A percentile compares a stretch with the other conserved stretches of the same genome.
Conservation (phyloP, 2,888 invertebrate genomes). For the Drosophila nigricruria region DNA sequence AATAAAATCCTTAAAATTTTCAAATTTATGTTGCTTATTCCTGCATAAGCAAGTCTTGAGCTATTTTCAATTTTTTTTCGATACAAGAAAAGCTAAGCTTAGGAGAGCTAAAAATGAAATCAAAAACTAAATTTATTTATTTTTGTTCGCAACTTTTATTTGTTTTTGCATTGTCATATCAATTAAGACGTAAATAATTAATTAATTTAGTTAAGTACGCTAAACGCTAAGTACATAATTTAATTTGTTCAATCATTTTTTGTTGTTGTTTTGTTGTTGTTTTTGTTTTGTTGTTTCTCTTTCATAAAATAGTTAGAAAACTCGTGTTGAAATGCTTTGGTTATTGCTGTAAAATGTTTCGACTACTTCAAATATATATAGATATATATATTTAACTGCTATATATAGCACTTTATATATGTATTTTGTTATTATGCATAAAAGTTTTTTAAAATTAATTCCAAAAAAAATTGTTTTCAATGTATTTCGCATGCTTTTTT, state of each 20-base stretch:
- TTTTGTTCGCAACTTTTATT: slow-evolving; percentile 47
- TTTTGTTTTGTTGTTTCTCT: slow-evolving; percentile 30
- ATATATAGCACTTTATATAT: slow-evolving; percentile 29
- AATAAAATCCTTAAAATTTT: neutral
- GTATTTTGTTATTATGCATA: slow-evolving; percentile 38
- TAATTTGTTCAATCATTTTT: slow-evolving; percentile 71
- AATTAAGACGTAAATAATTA: slow-evolving; percentile 39
- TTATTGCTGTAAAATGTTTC: slow-evolving; percentile 85
- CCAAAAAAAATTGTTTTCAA: slow-evolving; percentile 22
- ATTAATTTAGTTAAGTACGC: slow-evolving; percentile 63
- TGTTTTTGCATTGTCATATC: slow-evolving; percentile 51
- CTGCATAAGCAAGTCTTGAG: neutral
- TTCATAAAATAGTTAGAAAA: slow-evolving; percentile 49
- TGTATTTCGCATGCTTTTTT: slow-evolving; percentile 36
- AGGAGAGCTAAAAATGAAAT: neutral
- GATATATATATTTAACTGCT: slow-evolving; percentile 29
- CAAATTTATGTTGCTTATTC: neutral
- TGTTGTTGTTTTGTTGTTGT: slow-evolving; percentile 4
- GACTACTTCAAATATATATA: slow-evolving; percentile 54
- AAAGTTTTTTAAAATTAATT: slow-evolving; percentile 27
- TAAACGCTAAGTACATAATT: slow-evolving; percentile 71
- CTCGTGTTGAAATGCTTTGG: slow-evolving; percentile 84
- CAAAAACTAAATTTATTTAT: slow-evolving; percentile 1
- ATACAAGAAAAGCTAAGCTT: neutral
- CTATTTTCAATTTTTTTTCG: neutral